Percentiles rank a stretch among this genome's conserved stretches.
Conservation (phyloP, 2,797 vertebrate genomes). For the Limnodromus scolopaceus region DNA sequence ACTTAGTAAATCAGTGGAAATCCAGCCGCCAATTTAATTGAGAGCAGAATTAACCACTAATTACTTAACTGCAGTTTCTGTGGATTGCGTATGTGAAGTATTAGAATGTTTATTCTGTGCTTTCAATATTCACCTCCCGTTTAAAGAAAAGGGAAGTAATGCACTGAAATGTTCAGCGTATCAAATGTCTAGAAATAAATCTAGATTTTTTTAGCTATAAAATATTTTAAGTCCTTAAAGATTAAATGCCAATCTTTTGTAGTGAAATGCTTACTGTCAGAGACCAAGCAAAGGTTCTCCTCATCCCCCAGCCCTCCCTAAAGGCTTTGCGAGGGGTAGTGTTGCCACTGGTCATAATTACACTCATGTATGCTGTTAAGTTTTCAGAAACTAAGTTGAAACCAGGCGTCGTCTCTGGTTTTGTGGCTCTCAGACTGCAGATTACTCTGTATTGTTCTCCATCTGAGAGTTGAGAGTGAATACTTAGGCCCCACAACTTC, state of each 20-base stretch:
- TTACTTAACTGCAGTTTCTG: neutral
- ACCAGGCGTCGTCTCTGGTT: neutral
- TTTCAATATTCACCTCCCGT: neutral
- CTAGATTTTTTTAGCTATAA: neutral
- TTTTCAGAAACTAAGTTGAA: neutral
- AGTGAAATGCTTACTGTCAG: neutral
- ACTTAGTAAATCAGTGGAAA: neutral
- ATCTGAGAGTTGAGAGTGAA: neutral
- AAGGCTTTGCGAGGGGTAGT: neutral
- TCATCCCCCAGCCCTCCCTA: neutral
- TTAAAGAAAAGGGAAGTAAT: neutral
- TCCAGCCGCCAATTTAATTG: neutral
- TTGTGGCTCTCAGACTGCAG: neutral
- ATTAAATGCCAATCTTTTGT: neutral
- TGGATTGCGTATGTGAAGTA: neutral
- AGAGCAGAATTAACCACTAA: neutral
- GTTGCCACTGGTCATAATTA: neutral
- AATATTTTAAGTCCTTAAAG: neutral
- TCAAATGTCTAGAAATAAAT: neutral
- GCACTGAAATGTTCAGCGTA: neutral
- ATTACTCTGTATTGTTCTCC: neutral
- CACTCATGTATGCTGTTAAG: accelerated
- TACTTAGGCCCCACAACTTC: neutral
- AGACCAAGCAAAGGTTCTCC: neutral
- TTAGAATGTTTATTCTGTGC: neutral